Percentiles rank a stretch among this genome's conserved stretches.
Evolutionary conservation across 2,797 vertebrate species (phyloP).

Genomic region (Balearica regulorum): DNA sequence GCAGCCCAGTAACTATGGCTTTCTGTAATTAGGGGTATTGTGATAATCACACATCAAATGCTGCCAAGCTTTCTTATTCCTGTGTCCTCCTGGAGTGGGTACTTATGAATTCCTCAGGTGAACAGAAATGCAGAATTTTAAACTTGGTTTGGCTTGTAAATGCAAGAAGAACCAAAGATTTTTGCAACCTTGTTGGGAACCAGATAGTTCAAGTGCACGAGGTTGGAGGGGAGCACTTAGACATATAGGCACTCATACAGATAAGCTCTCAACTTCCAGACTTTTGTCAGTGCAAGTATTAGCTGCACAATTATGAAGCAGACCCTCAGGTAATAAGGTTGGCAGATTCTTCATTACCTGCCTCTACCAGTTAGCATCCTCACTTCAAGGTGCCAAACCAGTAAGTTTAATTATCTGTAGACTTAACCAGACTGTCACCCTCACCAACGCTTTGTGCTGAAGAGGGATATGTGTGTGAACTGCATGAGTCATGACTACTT

Average conservation of each 20-base stretch:
- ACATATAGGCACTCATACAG: not conserved
- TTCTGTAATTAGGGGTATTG: not conserved
- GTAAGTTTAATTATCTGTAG: not conserved
- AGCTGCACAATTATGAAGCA: not conserved
- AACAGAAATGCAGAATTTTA: not conserved
- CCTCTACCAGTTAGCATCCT: not conserved
- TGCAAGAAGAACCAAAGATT: not conserved
- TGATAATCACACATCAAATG: not conserved
- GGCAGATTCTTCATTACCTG: not conserved
- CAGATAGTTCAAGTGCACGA: not conserved
- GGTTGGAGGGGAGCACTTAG: not conserved
- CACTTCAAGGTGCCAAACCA: not conserved
- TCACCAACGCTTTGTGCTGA: not conserved
- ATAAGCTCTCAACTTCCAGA: not conserved
- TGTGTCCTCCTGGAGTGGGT: not conserved
- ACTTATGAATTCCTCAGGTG: not conserved
- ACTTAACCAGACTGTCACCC: not conserved
- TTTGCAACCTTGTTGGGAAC: not conserved
- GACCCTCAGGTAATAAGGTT: not conserved
- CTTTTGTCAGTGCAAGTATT: not conserved
- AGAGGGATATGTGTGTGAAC: not conserved
- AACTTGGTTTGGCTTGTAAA: not conserved
- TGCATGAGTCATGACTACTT: not conserved
- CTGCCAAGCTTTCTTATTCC: not conserved
- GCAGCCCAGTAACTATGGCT: not conserved